These are phyloP conservation scores for Phragmatobia fuliginosa DNA, from an alignment of 2,888 invertebrate species.

Conservation along the genomic window DNA sequence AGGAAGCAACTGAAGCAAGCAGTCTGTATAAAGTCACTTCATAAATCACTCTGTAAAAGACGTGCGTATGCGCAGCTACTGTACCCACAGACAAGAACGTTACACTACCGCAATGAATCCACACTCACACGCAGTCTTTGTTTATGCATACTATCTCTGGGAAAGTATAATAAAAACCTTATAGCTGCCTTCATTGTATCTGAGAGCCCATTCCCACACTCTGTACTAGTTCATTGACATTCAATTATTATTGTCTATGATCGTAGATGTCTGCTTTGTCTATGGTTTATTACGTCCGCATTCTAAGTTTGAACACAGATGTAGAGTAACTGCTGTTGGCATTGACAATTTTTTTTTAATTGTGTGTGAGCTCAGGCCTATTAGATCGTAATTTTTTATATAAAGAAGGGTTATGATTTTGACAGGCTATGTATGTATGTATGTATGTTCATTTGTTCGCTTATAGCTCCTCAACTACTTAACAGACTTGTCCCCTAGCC, in stretches of 20 bases:
- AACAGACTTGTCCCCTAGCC: no score
- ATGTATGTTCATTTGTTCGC: no score
- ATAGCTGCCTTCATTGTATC: constrained; percentile 4
- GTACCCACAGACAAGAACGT: not conserved
- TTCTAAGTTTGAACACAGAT: not conserved
- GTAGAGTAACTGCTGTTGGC: not conserved
- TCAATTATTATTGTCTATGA: constrained; percentile 15
- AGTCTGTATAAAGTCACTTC: no score
- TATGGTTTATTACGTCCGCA: constrained; percentile 15
- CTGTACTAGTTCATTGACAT: constrained; percentile 16
- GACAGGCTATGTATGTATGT: no score
- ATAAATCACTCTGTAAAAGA: not conserved
- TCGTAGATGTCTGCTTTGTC: not conserved
- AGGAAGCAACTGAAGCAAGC: no score
- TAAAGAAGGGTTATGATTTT: no score
- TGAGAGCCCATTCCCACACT: constrained; percentile 8
- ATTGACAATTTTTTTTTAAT: not conserved
- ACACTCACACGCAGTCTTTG: not conserved
- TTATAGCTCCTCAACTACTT: no score
- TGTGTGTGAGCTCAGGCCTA: not conserved
- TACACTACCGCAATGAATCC: not conserved
- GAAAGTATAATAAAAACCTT: constrained; percentile 8
- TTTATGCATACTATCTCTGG: not conserved
- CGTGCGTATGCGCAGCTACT: not conserved
- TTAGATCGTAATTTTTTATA: not conserved